A percentile compares a stretch with the other conserved stretches of the same genome.
Evolutionary conservation across 2,888 invertebrate species (phyloP).

Genomic region (Volucella inanis): DNA sequence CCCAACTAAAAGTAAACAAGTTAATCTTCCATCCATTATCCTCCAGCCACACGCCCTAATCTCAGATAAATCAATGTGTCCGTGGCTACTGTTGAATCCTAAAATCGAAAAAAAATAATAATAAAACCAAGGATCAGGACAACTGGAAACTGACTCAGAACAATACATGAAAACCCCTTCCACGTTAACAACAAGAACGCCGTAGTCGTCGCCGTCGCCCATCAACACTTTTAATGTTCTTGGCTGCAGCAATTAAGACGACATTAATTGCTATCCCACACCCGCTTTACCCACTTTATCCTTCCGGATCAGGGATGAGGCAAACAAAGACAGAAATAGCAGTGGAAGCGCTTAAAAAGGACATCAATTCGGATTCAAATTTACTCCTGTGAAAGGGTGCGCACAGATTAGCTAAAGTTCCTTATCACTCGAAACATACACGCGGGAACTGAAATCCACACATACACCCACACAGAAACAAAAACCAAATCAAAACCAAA

Average conservation of each 20-base stretch:
- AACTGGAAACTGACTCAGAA: slow-evolving; percentile 31
- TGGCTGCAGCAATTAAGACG: slow-evolving; percentile 71
- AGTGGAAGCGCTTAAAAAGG: slow-evolving; percentile 44
- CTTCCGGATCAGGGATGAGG: slow-evolving; percentile 33
- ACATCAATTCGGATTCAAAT: slow-evolving; percentile 71
- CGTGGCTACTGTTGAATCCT: slow-evolving; percentile 47
- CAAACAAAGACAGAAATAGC: slow-evolving; percentile 34
- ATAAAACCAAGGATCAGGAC: slow-evolving; percentile 9
- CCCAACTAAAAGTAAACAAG: slow-evolving; percentile 64
- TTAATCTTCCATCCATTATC: slow-evolving; percentile 72
- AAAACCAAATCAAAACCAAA: slow-evolving; percentile 21
- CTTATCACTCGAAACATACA: slow-evolving; percentile 68
- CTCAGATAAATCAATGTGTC: slow-evolving; percentile 71
- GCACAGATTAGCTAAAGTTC: slow-evolving; percentile 58
- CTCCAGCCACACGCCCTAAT: slow-evolving; percentile 65
- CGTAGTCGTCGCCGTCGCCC: neutral
- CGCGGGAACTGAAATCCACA: neutral
- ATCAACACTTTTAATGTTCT: slow-evolving; percentile 65
- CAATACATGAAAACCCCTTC: slow-evolving; percentile 57
- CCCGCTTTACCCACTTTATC: slow-evolving; percentile 33
- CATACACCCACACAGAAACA: neutral
- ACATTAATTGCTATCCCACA: slow-evolving; percentile 66
- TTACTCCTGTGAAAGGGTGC: slow-evolving; percentile 18
- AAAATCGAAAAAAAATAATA: slow-evolving; percentile 45
- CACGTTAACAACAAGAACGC: slow-evolving; percentile 36